A percentile compares a stretch with the other conserved stretches of the same genome.
These are phyloP conservation scores for Cyclina sinensis DNA, from an alignment of 1,140 invertebrate genomes.

Conservation along the genomic window DNA sequence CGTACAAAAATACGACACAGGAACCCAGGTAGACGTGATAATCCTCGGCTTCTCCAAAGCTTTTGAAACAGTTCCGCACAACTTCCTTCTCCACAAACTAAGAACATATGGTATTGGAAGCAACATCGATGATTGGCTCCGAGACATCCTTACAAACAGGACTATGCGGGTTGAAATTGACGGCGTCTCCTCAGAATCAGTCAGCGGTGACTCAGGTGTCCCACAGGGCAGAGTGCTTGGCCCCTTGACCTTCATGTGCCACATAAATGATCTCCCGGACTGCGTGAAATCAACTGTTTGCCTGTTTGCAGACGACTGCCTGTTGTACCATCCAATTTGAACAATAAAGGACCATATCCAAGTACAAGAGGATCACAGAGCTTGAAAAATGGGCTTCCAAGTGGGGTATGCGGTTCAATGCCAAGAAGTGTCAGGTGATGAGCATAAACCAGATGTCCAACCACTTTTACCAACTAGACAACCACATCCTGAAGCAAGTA, in stretches of 20 bases:
- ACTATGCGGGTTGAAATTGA: constrained; percentile 50
- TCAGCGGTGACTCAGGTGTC: constrained; percentile 38
- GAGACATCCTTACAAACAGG: background rate
- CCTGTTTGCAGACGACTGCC: constrained; percentile 64
- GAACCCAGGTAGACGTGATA: background rate
- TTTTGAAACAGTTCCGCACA: constrained; percentile 8
- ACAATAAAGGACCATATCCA: background rate
- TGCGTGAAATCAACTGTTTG: constrained; percentile 50
- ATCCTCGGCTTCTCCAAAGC: constrained; percentile 3
- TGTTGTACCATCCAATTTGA: constrained; percentile 25
- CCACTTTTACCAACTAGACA: constrained; percentile 41
- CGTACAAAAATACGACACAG: background rate
- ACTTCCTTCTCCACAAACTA: background rate
- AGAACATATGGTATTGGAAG: background rate
- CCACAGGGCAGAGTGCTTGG: constrained; percentile 60
- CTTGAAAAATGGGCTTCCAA: background rate
- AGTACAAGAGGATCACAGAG: background rate
- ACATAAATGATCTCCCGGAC: constrained; percentile 63
- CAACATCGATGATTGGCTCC: constrained; percentile 30
- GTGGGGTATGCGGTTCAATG: constrained; percentile 59
- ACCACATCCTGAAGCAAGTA: constrained; percentile 64
- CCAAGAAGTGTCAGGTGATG: constrained; percentile 61
- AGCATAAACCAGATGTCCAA: constrained; percentile 13
- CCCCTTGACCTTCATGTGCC: constrained; percentile 63
- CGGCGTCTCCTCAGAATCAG: constrained; percentile 29